phyloP scores from a whole-genome alignment of 1,140 invertebrate species.

The Drosophila auraria region DNA sequence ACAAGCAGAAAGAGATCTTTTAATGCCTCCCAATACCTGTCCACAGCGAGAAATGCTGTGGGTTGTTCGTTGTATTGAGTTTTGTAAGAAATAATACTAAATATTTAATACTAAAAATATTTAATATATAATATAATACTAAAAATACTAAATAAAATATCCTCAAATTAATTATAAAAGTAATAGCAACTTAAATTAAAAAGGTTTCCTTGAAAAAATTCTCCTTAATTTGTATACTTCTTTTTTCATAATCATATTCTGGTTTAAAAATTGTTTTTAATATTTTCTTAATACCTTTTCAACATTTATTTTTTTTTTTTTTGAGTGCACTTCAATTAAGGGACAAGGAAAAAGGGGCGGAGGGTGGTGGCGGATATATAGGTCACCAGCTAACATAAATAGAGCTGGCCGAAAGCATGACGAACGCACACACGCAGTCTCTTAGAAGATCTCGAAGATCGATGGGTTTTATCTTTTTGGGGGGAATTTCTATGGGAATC shows the following conservation, averaged over 20 bases:
- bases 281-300: too few species aligned
- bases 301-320: not conserved
- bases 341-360: not conserved
- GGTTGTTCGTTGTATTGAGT: not conserved
- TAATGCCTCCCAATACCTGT: conserved; percentile 54
- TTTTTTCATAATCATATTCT: too few species aligned
- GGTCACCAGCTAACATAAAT: conserved; percentile 70
- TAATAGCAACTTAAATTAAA: too few species aligned
- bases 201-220: too few species aligned
- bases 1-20: conserved; percentile 28
- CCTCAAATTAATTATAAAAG: not conserved
- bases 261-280: too few species aligned
- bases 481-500: not conserved
- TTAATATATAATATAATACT: too few species aligned
- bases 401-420: conserved; percentile 31
- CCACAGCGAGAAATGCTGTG: not conserved
- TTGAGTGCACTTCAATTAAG: conserved; percentile 24
- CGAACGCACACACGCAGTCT: not conserved
- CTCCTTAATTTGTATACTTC: too few species aligned
- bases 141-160: too few species aligned
- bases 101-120: too few species aligned
- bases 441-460: not conserved
- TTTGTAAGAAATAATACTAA: too few species aligned
- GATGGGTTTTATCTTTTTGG: not conserved
- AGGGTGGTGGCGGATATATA: conserved; percentile 40